Base-by-base conservation (phyloP, 2,113 vertebrate genomes). In the Crypturellus undulatus region DNA sequence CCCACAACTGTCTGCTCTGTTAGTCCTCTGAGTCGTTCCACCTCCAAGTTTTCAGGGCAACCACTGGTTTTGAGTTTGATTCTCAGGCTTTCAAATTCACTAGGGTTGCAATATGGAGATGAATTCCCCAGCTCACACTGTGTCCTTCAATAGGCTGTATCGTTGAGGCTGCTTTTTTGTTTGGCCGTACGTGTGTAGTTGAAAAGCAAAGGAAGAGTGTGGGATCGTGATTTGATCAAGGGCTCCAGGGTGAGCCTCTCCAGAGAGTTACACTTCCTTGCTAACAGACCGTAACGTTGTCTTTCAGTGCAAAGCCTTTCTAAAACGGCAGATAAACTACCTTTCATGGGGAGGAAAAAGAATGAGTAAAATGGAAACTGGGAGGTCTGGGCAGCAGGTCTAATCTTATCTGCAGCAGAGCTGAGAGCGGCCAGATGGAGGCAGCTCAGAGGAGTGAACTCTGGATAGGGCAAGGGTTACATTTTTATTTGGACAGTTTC, bases 351-450 rank as follows among this genome's bases (percentile, higher is more conserved):
- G 28, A 79, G 85, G 92, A 92, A 88, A 86, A 88, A 49, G 34
- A 72, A 90, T 65, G 58, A 94, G 72, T 85, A 81, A 63, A 62
- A 62, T 77, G 95, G 94, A 96, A 97, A 96, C 69, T 32, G 56
- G 38, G 45, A 89, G 59, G 10, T 85, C 89, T 87, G 76, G 77
- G 68, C 54, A 77, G 63, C 81, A 59, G n/a, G 79, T 90, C 62
- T 47, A 93, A 92, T 96, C 94, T 97, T 86, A 92, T 96, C 96
- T 88, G 60, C 52, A 65, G 82, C 47, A 3, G 8, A 86, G 62
- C 69, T 85, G 72, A 65, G 32, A 86, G 80, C 4, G 2, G 69
- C 45, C 56, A 89, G 77, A 40, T 80, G 83, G 73, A 92, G 56
- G 43, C 52, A 65, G 32, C 79, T 86, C 76, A 58, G 43, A 92